Conservation (phyloP, 1,140 invertebrate genomes). For the Drosophila kanapiae region DNA sequence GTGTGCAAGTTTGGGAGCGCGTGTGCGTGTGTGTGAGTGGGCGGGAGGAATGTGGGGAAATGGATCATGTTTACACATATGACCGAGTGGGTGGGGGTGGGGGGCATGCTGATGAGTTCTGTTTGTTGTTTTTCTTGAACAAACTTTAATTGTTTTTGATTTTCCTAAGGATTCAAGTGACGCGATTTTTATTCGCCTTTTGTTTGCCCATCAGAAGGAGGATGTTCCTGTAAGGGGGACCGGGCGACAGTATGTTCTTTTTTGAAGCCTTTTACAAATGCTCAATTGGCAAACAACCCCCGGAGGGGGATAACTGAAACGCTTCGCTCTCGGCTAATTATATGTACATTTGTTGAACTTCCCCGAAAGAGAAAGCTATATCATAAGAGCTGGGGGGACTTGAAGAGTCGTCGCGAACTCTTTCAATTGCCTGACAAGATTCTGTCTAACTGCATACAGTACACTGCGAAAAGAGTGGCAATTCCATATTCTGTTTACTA, state of each 20-base stretch:
- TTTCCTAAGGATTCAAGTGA: slow-evolving; percentile 79
- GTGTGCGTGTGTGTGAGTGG: slow-evolving; percentile 9
- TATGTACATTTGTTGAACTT: slow-evolving; percentile 77
- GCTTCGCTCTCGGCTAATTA: slow-evolving; percentile 67
- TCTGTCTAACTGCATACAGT: background rate
- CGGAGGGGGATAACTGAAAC: slow-evolving; percentile 15
- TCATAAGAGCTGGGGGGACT: background rate
- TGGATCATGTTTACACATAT: slow-evolving; percentile 68
- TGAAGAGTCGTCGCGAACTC: slow-evolving; percentile 11
- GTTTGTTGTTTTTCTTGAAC: slow-evolving; percentile 81
- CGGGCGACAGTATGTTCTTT: slow-evolving; percentile 39
- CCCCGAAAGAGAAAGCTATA: slow-evolving; percentile 24
- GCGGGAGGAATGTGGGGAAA: slow-evolving; percentile 19
- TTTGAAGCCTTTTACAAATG: slow-evolving; percentile 69
- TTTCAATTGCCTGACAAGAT: slow-evolving; percentile 37
- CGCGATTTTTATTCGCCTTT: slow-evolving; percentile 58
- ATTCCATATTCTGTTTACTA: too few relatives aligned
- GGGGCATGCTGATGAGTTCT: slow-evolving; percentile 70
- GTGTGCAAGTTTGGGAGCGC: slow-evolving; percentile 6
- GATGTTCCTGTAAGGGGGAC: background rate
- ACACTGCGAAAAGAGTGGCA: slow-evolving; percentile 6
- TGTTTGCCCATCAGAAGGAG: slow-evolving; percentile 35
- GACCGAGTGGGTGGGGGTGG: slow-evolving; percentile 26
- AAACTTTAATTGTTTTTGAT: slow-evolving; percentile 84
- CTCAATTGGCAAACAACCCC: slow-evolving; percentile 55